Percentiles rank a stretch among this genome's conserved stretches.
Evolutionary conservation across 2,888 invertebrate genomes (phyloP).

Genomic region (Macroteleia sp.): DNA sequence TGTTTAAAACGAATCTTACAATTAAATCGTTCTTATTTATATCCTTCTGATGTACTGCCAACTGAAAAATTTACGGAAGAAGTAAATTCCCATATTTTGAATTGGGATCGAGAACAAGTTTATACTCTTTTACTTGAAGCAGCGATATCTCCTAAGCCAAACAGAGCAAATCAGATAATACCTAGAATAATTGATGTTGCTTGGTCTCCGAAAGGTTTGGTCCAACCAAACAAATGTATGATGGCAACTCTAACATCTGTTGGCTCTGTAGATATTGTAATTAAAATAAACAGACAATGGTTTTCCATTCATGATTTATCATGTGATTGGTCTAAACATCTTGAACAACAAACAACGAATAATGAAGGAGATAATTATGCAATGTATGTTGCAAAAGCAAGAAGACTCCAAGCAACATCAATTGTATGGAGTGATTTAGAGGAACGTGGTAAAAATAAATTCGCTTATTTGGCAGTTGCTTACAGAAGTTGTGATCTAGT

Average conservation of each 20-base stretch:
- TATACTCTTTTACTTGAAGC: slow-evolving; percentile 75
- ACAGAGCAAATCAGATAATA: slow-evolving; percentile 62
- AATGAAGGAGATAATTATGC: slow-evolving; percentile 1
- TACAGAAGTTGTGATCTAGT: slow-evolving; percentile 75
- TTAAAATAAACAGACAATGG: slow-evolving; percentile 75
- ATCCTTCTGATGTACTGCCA: slow-evolving; percentile 73
- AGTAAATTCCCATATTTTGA: slow-evolving; percentile 66
- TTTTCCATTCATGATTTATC: slow-evolving; percentile 73
- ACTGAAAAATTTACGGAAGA: slow-evolving; percentile 62
- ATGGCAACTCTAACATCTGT: slow-evolving; percentile 75
- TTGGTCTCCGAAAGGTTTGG: slow-evolving; percentile 78
- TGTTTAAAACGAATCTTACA: slow-evolving; percentile 71
- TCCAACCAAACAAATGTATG: slow-evolving; percentile 73
- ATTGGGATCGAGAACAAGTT: slow-evolving; percentile 73
- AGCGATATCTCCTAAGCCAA: slow-evolving; percentile 73
- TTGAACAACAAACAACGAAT: slow-evolving; percentile 61
- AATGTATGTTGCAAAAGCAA: slow-evolving; percentile 60
- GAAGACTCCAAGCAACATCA: slow-evolving; percentile 72
- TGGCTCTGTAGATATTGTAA: slow-evolving; percentile 74
- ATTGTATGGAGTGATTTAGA: slow-evolving; percentile 76
- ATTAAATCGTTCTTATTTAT: slow-evolving; percentile 76
- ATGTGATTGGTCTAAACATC: slow-evolving; percentile 60
- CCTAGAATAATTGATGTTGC: slow-evolving; percentile 70
- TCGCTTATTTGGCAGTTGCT: slow-evolving; percentile 75
- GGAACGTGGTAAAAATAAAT: slow-evolving; percentile 42